Evolutionary conservation across 2,888 invertebrate genomes (phyloP).

Genomic region (Maniola hyperantus): DNA sequence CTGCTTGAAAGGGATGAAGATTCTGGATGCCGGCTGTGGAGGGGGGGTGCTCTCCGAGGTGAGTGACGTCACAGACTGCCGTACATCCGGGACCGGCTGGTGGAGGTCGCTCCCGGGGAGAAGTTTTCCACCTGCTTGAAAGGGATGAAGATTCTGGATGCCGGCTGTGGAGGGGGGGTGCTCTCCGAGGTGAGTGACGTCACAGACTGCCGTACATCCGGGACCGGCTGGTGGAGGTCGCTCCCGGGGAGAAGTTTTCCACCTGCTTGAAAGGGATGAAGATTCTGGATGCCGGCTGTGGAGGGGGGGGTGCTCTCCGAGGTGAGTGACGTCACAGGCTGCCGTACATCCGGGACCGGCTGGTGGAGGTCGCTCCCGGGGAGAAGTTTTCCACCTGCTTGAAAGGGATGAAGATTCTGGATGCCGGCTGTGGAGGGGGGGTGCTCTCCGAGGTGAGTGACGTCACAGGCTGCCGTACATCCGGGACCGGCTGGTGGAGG

Average conservation of each 20-base stretch:
- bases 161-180: too few relatives aligned
- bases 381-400: too few relatives aligned
- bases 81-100: too few relatives aligned
- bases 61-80: constrained; percentile 20
- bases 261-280: constrained; percentile 85
- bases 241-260: constrained; percentile 62
- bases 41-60: constrained; percentile 91
- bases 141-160: too few relatives aligned
- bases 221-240: constrained; percentile 85
- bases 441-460: too few relatives aligned
- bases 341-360: too few relatives aligned
- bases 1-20: constrained; percentile 85
- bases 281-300: constrained; percentile 96
- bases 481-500: constrained; percentile 86
- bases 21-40: constrained; percentile 97
- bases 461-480: constrained; percentile 85
- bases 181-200: not conserved
- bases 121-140: too few relatives aligned
- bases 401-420: too few relatives aligned
- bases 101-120: too few relatives aligned
- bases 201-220: constrained; percentile 87
- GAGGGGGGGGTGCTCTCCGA: constrained; percentile 92
- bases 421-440: too few relatives aligned
- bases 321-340: constrained; percentile 65
- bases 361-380: too few relatives aligned